These are phyloP conservation scores for Odontamblyopus rebecca DNA, from an alignment of 2,797 vertebrate species.

Conservation along the genomic window DNA sequence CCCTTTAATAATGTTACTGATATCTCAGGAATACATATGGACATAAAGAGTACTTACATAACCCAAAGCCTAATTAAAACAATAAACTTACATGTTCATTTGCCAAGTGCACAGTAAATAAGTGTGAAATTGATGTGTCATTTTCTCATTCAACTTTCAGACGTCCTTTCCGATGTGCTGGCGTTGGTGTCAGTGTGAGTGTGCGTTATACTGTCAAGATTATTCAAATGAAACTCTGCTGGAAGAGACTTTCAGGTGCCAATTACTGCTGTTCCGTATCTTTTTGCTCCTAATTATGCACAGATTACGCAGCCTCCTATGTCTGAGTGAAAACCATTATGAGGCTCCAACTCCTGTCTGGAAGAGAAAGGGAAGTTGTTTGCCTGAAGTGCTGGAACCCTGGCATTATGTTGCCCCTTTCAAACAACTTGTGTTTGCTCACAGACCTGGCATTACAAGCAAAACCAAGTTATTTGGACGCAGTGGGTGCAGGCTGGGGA, in stretches of 20 bases:
- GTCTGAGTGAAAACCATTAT: conserved; percentile 52
- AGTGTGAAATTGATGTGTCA: not conserved
- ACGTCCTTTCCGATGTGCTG: conserved; percentile 28
- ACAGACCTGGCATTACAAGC: not conserved
- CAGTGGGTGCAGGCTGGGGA: not conserved
- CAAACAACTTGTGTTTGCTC: conserved; percentile 5
- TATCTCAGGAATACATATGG: no score
- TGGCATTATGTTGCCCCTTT: conserved; percentile 25
- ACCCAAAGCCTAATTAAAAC: no score
- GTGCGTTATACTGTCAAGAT: conserved; percentile 39
- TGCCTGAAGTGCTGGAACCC: conserved; percentile 26
- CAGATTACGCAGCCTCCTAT: conserved; percentile 50
- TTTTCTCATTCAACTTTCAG: conserved; percentile 17
- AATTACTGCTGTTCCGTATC: conserved; percentile 51
- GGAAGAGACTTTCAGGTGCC: conserved; percentile 55
- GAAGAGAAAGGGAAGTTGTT: conserved; percentile 31
- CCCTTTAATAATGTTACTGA: no score
- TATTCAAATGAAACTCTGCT: conserved; percentile 43
- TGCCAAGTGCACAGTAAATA: not conserved
- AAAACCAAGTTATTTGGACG: conserved; percentile 3
- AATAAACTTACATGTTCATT: no score
- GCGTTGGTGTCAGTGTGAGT: not conserved
- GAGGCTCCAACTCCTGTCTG: conserved; percentile 32
- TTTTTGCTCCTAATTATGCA: conserved; percentile 53
- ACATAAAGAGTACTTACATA: no score